phyloP scores from a whole-genome alignment of 2,797 vertebrate genomes.

The Pseudomugil gertrudae region DNA sequence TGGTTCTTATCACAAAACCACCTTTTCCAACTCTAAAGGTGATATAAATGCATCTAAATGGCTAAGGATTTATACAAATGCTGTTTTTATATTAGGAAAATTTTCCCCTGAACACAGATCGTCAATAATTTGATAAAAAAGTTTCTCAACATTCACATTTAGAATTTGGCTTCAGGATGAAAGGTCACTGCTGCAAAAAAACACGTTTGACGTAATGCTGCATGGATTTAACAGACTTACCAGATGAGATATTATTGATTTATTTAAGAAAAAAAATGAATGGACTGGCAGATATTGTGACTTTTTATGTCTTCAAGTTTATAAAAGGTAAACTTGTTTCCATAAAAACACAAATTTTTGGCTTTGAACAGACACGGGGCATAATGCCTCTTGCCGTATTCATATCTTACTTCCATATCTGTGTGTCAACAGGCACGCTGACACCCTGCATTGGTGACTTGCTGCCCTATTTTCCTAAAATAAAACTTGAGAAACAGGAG shows the following conservation, averaged over 20 bases:
- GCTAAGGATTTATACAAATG: neutral
- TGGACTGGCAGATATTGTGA: neutral
- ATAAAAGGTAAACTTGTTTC: neutral
- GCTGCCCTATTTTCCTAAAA: conserved; percentile 79
- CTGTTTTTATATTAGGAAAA: neutral
- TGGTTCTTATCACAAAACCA: neutral
- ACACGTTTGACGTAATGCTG: neutral
- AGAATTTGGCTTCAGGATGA: neutral
- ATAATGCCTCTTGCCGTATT: conserved; percentile 27
- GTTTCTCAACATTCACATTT: neutral
- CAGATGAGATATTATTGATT: neutral
- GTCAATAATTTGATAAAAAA: neutral
- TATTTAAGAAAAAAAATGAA: neutral
- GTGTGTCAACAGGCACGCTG: conserved; percentile 60
- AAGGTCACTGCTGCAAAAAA: neutral
- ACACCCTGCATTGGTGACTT: conserved; percentile 50
- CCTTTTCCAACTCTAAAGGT: neutral
- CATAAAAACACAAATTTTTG: neutral
- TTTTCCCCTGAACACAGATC: neutral
- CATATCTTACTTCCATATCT: conserved; percentile 40
- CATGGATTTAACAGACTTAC: neutral
- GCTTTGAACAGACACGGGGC: neutral
- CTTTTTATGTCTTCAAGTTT: neutral
- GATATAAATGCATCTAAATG: too few species aligned
- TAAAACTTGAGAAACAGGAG: conserved; percentile 63